Conservation (phyloP, 1,140 invertebrate species). For the Drosophila guanche region DNA sequence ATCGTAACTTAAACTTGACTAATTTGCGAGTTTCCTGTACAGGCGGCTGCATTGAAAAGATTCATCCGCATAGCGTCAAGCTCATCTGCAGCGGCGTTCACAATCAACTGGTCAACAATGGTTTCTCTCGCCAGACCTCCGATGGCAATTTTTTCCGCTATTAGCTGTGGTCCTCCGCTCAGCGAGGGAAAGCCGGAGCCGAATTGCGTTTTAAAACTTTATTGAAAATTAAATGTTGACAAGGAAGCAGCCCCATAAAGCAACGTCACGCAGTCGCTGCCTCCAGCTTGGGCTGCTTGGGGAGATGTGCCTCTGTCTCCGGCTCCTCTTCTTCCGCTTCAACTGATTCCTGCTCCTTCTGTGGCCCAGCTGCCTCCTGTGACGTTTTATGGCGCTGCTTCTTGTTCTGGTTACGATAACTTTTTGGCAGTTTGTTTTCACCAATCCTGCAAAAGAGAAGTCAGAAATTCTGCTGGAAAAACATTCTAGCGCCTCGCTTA, state of each 20-base stretch:
- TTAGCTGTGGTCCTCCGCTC: constrained; percentile 39
- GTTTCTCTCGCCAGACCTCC: constrained; percentile 87
- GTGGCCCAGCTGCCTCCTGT: constrained; percentile 19
- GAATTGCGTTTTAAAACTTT: constrained; percentile 32
- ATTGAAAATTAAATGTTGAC: constrained; percentile 58
- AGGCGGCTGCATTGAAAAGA: constrained; percentile 86
- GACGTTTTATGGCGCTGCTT: constrained; percentile 68
- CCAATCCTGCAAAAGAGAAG: constrained; percentile 84
- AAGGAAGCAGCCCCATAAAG: constrained; percentile 13
- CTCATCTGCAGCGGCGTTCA: constrained; percentile 88
- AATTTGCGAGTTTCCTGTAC: constrained; percentile 4
- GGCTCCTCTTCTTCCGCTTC: constrained; percentile 1
- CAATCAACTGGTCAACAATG: constrained; percentile 87
- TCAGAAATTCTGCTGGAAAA: not conserved
- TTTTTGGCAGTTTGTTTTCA: constrained; percentile 86
- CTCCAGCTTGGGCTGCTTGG: constrained; percentile 58
- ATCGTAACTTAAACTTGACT: not conserved
- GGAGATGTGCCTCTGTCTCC: constrained; percentile 6
- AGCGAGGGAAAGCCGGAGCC: not conserved
- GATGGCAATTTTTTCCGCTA: constrained; percentile 87
- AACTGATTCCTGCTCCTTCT: not conserved
- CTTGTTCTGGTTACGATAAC: constrained; percentile 87
- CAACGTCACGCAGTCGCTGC: constrained; percentile 40
- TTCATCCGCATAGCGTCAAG: constrained; percentile 86
- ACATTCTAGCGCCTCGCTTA: constrained; percentile 77